Evolutionary conservation across 1,140 invertebrate species (phyloP).

Genomic region (Teleopsis dalmanni): DNA sequence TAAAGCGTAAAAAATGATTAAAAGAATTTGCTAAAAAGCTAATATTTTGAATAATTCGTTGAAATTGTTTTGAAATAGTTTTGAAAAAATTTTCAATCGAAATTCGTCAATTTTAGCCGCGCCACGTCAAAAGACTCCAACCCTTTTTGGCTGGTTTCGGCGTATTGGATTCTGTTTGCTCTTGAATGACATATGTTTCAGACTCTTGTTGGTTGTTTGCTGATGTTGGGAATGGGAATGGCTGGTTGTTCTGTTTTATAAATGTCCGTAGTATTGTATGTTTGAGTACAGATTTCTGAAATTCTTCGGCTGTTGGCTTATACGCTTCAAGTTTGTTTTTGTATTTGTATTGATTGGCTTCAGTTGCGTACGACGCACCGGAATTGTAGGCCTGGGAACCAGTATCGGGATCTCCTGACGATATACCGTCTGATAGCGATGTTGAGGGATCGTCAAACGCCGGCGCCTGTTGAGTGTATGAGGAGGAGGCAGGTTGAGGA

Average conservation of each 20-base stretch:
- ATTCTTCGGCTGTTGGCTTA: constrained; percentile 31
- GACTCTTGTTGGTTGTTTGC: constrained; percentile 15
- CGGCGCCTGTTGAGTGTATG: constrained; percentile 29
- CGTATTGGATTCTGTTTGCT: constrained; percentile 15
- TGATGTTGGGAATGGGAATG: constrained; percentile 7
- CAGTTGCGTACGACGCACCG: constrained; percentile 29
- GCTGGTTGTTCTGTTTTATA: constrained; percentile 14
- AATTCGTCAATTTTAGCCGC: too few species aligned
- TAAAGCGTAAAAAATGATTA: too few species aligned
- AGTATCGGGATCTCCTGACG: too few species aligned
- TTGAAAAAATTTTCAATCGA: too few species aligned
- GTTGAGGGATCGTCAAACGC: constrained; percentile 13
- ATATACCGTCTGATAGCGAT: constrained; percentile 8
- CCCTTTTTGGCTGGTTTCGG: constrained; percentile 20
- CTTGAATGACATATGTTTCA: constrained; percentile 1
- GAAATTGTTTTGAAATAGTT: too few species aligned
- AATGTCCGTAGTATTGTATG: constrained; percentile 39
- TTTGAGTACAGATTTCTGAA: constrained; percentile 37
- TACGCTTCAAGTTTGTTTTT: constrained; percentile 37
- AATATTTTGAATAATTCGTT: too few species aligned
- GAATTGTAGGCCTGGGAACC: constrained; percentile 25
- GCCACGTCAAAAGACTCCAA: constrained; percentile 39
- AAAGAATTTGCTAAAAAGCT: too few species aligned
- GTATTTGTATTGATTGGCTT: constrained; percentile 22
- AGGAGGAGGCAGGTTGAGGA: constrained; percentile 4